Evolutionary conservation across 92 coral and sea anemone genomes (phyloP).

Genomic region (Zoanthus gigantus): DNA sequence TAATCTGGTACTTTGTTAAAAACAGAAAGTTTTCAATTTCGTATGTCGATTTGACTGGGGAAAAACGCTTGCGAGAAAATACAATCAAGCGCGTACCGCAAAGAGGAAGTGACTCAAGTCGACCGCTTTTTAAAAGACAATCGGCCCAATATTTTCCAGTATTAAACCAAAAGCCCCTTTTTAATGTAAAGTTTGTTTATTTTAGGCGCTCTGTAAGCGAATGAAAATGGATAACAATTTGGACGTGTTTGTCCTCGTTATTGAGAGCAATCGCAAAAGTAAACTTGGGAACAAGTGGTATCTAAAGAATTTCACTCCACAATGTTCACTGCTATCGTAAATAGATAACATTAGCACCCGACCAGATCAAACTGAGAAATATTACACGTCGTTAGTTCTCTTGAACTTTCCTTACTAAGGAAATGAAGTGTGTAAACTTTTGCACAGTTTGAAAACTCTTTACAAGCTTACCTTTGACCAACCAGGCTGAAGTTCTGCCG

Average conservation of each 20-base stretch:
- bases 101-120: slow-evolving; percentile 19
- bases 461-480: slow-evolving; percentile 93
- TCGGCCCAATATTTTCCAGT: neutral
- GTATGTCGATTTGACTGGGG: neutral
- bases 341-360: slow-evolving; percentile 27
- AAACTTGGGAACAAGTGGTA: slow-evolving; percentile 27
- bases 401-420: neutral
- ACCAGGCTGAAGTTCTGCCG: slow-evolving; percentile 86
- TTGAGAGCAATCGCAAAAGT: slow-evolving; percentile 41
- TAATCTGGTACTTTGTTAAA: slow-evolving; percentile 17
- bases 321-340: slow-evolving; percentile 10
- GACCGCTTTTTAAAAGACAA: neutral
- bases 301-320: slow-evolving; percentile 39
- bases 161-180: slow-evolving; percentile 25
- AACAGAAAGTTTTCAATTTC: neutral
- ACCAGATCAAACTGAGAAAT: slow-evolving; percentile 17
- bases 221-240: slow-evolving; percentile 16
- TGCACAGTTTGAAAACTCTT: neutral
- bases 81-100: slow-evolving; percentile 6
- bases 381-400: neutral
- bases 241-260: slow-evolving; percentile 18
- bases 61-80: slow-evolving; percentile 21
- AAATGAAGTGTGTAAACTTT: slow-evolving; percentile 9
- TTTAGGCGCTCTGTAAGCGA: slow-evolving; percentile 31
- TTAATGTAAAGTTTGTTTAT: slow-evolving; percentile 48